A percentile compares a stretch with the other conserved stretches of the same genome.
These are phyloP conservation scores for Psammodynastes pulverulentus DNA, from an alignment of 2,113 vertebrate genomes.

Conservation along the genomic window DNA sequence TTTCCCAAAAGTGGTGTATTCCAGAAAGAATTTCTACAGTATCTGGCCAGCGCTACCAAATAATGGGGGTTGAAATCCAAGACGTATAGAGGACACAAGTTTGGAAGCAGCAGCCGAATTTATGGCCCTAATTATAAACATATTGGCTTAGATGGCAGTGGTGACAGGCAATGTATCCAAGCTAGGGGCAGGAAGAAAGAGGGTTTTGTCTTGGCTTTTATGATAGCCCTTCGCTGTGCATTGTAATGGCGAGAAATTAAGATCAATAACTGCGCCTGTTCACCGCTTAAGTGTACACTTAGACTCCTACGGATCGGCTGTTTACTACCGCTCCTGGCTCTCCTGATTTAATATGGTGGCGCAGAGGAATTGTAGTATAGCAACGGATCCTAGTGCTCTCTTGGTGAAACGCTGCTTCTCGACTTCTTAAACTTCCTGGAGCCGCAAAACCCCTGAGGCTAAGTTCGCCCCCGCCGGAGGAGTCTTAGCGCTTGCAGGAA, in stretches of 20 bases:
- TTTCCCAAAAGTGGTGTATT: not conserved
- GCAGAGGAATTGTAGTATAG: slow-evolving; percentile 14
- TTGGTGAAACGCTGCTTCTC: not conserved
- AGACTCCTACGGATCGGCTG: not conserved
- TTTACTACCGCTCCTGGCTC: not conserved
- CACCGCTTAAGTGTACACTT: not conserved
- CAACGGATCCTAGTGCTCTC: not conserved
- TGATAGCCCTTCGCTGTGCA: not conserved
- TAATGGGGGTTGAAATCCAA: not conserved
- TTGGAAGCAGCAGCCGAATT: not conserved
- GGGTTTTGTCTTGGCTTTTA: not conserved
- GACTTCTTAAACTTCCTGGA: not conserved
- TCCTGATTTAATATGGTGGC: not conserved
- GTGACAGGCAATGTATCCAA: not conserved
- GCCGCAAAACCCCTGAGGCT: not conserved
- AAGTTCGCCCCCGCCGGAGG: not conserved
- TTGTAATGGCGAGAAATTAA: not conserved
- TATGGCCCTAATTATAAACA: not conserved
- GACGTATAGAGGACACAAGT: not conserved
- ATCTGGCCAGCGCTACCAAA: not conserved
- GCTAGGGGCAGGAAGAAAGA: not conserved
- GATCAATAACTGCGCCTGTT: not conserved
- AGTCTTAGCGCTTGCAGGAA: not conserved
- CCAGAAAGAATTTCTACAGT: not conserved
- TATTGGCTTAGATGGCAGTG: not conserved